Conservation (phyloP, 2,113 vertebrate genomes). For the Pyxicephalus adspersus region DNA sequence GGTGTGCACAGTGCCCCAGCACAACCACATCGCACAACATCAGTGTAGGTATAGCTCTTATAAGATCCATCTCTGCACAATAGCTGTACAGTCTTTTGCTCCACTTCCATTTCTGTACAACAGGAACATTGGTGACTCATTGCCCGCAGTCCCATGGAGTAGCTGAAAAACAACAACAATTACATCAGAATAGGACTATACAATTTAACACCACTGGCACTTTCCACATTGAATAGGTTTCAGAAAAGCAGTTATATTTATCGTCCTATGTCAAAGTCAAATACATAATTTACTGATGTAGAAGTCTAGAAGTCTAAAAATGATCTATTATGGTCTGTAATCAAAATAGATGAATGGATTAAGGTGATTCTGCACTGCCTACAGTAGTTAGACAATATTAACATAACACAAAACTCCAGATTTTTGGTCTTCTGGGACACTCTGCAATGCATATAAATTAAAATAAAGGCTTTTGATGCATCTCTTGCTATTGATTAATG, state of each 20-base stretch:
- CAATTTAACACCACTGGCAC: background rate
- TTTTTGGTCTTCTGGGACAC: no score
- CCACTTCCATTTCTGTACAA: conserved; percentile 69
- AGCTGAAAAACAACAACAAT: conserved; percentile 60
- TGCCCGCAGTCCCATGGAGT: conserved; percentile 62
- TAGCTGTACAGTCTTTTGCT: conserved; percentile 66
- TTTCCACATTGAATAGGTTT: background rate
- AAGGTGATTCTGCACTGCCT: no score
- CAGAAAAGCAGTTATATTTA: background rate
- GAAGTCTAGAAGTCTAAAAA: no score
- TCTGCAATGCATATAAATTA: no score
- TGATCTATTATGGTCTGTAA: no score
- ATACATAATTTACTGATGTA: no score
- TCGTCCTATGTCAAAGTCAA: background rate
- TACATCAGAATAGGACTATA: background rate
- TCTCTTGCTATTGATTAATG: no score
- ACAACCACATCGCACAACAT: conserved; percentile 71
- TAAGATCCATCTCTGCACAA: conserved; percentile 58
- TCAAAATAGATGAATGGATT: no score
- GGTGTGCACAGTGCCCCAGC: conserved; percentile 61
- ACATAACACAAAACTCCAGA: no score
- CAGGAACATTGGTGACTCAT: conserved; percentile 72
- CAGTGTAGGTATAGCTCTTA: conserved; percentile 62
- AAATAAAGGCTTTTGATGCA: no score
- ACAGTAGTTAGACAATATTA: no score